Percentiles rank a stretch among this genome's conserved stretches.
Evolutionary conservation across 2,888 invertebrate genomes (phyloP).

Genomic region (Apomyelois bistriatella): DNA sequence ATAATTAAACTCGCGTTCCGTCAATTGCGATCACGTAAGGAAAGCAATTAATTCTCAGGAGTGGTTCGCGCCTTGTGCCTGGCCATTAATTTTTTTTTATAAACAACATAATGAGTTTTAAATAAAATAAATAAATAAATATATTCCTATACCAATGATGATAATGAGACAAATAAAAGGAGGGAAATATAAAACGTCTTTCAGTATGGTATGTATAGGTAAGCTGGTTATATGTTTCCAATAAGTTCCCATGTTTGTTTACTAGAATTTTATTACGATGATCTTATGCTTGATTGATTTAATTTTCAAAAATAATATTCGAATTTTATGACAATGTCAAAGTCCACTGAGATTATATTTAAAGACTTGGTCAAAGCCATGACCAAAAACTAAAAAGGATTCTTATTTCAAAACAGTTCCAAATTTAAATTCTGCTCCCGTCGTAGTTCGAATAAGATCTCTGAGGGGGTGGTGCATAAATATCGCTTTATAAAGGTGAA

Average conservation of each 20-base stretch:
- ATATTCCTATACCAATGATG: too few species aligned
- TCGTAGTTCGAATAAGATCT: conserved; percentile 26
- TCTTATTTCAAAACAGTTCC: conserved; percentile 4
- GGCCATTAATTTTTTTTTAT: conserved; percentile 6
- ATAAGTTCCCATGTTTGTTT: too few species aligned
- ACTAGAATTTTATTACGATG: too few species aligned
- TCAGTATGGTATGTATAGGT: too few species aligned
- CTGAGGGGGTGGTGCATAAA: conserved; percentile 42
- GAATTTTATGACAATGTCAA: background rate
- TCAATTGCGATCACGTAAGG: conserved; percentile 75
- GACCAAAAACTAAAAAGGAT: background rate
- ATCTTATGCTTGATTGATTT: too few species aligned
- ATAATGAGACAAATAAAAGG: too few species aligned
- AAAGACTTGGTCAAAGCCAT: background rate
- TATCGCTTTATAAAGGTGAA: conserved; percentile 29
- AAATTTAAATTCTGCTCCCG: conserved; percentile 17
- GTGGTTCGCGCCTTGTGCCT: conserved; percentile 22
- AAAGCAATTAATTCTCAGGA: conserved; percentile 54
- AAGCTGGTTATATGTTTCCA: too few species aligned
- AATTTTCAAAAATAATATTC: too few species aligned
- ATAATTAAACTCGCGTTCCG: conserved; percentile 73
- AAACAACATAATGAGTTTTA: background rate
- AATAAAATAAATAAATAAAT: background rate
- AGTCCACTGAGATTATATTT: background rate
- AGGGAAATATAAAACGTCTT: too few species aligned